These are phyloP conservation scores for Sturnus vulgaris DNA, from an alignment of 2,113 vertebrate genomes.

Conservation along the genomic window DNA sequence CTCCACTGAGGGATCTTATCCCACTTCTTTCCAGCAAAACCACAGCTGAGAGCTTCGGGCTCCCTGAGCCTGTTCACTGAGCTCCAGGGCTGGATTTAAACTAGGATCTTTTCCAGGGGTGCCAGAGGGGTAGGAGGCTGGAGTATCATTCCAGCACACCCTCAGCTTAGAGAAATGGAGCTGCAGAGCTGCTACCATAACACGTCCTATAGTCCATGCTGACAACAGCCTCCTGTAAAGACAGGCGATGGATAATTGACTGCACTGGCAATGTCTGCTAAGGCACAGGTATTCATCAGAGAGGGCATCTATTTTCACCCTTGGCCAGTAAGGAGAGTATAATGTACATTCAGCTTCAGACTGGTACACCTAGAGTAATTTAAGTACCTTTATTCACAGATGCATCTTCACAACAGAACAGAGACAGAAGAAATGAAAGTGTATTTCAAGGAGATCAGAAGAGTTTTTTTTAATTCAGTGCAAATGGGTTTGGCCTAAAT, in stretches of 20 bases:
- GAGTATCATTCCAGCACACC: not conserved
- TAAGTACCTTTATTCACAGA: not conserved
- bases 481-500: not conserved
- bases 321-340: not conserved
- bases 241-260: not conserved
- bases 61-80: not conserved
- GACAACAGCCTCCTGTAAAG: not conserved
- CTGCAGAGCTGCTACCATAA: not conserved
- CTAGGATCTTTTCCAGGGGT: not conserved
- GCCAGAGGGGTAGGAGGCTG: not conserved
- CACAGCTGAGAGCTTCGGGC: not conserved
- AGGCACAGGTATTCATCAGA: not conserved
- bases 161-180: not conserved
- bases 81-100: not conserved
- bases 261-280: not conserved
- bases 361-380: not conserved
- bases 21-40: not conserved
- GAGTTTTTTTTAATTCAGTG: not conserved
- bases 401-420: not conserved
- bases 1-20: not conserved
- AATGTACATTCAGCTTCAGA: not conserved
- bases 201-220: not conserved
- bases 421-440: not conserved
- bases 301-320: not conserved
- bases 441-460: not conserved